Evolutionary conservation across 2,888 invertebrate species (phyloP), one percentile per base, ranked within the genome.

Genomic region (Ichneumon xanthorius): DNA sequence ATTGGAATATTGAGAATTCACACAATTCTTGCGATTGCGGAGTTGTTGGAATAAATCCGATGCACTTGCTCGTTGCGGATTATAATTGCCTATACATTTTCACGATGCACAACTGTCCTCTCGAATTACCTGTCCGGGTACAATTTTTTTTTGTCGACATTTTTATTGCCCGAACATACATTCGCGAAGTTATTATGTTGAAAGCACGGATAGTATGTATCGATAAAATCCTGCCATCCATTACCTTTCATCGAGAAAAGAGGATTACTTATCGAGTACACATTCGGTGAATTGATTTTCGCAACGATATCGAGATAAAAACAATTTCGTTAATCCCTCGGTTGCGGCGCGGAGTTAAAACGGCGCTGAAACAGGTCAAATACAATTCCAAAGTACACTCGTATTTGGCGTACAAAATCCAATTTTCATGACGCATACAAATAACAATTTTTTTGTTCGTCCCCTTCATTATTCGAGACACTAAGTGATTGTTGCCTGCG

Each of bases 51-150:
- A 26, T 63, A 65, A 5, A 14, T 65, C 37, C 37, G 14, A 14
- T 33, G 9, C 40, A 75, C 61, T 48, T 19, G 33, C n/a, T 63
- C 61, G 45, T 19, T 19, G n/a, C 50, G 26, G 6, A 48, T n/a
- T 40, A 30, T 61, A 75, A 75, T 75, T 63, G 75, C 50, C 63
- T 30, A 75, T 75, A 75, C 33, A 61, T n/a, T 45, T 63, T 61
- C 33, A 33, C 45, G 30, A n/a, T 30, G 16, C 45, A 9, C 26
- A 19, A 11, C 4, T 40, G 19, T 61, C 30, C 48, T 50, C 33
- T 50, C 19, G 61, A 30, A 63, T 75, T 75, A 75, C 61, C 30
- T 33, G 30, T 16, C 33, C 45, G 45, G 45, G 63, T 50, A 33
- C 19, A 19, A 14, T 75, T 48, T 75, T 30, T 30, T 48, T 45